phyloP scores from a whole-genome alignment of 2,113 vertebrate genomes.

The Melanerpes formicivorus region DNA sequence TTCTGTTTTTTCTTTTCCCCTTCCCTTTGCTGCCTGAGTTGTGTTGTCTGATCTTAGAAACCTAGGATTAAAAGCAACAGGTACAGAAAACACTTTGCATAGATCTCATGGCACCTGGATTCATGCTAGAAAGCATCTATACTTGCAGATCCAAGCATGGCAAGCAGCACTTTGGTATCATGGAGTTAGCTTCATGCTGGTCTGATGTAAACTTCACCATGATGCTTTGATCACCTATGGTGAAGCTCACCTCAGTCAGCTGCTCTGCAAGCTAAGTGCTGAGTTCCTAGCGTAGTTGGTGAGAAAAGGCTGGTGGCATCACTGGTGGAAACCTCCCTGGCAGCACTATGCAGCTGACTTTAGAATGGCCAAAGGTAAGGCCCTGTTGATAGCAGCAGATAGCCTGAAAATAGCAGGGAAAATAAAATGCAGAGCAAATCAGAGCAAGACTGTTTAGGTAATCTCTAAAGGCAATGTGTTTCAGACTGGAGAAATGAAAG shows the following conservation, averaged over 20 bases:
- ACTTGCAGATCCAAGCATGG: neutral
- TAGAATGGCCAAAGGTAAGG: neutral
- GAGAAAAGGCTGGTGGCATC: neutral
- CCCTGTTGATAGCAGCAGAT: neutral
- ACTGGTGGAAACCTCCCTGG: neutral
- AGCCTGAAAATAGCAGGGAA: neutral
- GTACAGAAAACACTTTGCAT: neutral
- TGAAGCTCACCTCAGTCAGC: neutral
- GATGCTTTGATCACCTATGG: neutral
- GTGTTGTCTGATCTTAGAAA: neutral
- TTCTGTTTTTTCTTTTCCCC: neutral
- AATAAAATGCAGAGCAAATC: neutral
- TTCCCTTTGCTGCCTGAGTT: neutral
- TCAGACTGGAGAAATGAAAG: constrained; percentile 32
- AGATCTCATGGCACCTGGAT: neutral
- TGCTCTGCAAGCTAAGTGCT: neutral
- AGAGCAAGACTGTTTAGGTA: neutral
- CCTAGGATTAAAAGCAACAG: neutral
- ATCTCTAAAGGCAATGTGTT: neutral
- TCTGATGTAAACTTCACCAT: neutral
- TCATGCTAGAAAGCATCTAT: neutral
- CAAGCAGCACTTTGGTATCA: neutral
- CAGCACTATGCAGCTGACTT: neutral
- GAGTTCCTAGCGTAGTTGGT: neutral
- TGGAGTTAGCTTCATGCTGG: neutral